Evolutionary conservation across 2,113 vertebrate genomes (phyloP), one percentile per base, ranked within the genome.

Genomic region (Chionomys nivalis): DNA sequence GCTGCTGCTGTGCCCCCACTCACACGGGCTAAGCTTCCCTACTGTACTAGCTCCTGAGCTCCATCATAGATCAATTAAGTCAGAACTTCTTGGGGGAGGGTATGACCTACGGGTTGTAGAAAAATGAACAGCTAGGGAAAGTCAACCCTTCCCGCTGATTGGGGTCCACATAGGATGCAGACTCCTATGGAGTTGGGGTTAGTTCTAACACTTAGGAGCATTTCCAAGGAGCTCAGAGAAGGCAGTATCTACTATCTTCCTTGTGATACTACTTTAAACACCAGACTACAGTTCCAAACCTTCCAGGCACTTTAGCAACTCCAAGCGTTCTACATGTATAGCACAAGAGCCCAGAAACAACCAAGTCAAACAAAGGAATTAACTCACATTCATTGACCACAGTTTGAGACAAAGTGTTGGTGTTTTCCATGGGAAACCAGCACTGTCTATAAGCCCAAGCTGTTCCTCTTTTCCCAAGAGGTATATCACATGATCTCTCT

Each of bases 401-500:
- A 79, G 39, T 94, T 95, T 94, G 79, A 85, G 66, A 77, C 9
- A 79, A 61, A 91, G 68, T 91, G 76, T 93, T 92, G 61, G 68
- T 55, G 14, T 55, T 92, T 72, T 83, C 36, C 7, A 26, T 44
- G 14, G 5, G 90, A 82, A 65, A 88, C 90, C 94, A 58, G 87
- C 24, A 49, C 63, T 72, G 90, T 93, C 52, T 89, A 44, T 89
- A 85, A 93, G 58, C 28, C 75, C 49, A 36, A 17, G 0, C 24
- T 42, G 55, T 24, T 93, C 82, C 93, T 65, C 42, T 89, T 79
- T 87, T 58, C 87, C 44, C 5, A 36, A 82, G 72, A 81, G 44
- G 52, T 95, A 93, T 81, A 28, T 91, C 77, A 81, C 63, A 36
- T 66, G 90, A 33, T 95, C 2, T 96, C 2, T 96, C 85, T 95